phyloP scores from a whole-genome alignment of 2,888 invertebrate genomes.

The Hydriomena furcata region DNA sequence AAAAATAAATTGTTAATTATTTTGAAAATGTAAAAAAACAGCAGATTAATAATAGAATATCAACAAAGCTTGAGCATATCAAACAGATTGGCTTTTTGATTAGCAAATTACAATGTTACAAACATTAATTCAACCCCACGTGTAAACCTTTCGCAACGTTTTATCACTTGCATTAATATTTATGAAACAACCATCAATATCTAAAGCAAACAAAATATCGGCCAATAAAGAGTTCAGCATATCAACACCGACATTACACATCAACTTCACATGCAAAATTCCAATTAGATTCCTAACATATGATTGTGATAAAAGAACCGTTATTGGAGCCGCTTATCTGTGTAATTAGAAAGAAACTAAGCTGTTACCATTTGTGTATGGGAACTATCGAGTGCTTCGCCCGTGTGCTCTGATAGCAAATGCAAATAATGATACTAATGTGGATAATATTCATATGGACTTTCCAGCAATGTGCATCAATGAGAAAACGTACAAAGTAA shows the following conservation, averaged over 20 bases:
- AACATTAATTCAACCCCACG: slow-evolving; percentile 2
- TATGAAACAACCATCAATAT: slow-evolving; percentile 77
- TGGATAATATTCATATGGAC: slow-evolving; percentile 25
- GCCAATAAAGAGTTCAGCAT: slow-evolving; percentile 78
- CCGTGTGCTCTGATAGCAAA: slow-evolving; percentile 61
- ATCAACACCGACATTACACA: slow-evolving; percentile 53
- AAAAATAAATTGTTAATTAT: slow-evolving; percentile 1
- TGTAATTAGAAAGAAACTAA: slow-evolving; percentile 82
- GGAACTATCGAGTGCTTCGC: slow-evolving; percentile 70
- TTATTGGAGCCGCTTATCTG: slow-evolving; percentile 80
- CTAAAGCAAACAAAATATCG: slow-evolving; percentile 80
- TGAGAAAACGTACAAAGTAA: neutral
- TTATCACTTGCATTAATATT: slow-evolving; percentile 62
- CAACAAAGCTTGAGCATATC: slow-evolving; percentile 7
- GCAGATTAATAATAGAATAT: too few relatives aligned
- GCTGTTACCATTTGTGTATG: slow-evolving; percentile 80
- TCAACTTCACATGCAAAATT: slow-evolving; percentile 67
- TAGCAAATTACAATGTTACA: slow-evolving; percentile 3
- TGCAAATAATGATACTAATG: slow-evolving; percentile 37
- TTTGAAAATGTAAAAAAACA: too few relatives aligned
- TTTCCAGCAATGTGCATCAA: neutral
- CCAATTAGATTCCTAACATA: slow-evolving; percentile 82
- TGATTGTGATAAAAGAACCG: slow-evolving; percentile 79
- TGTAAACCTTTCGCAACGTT: slow-evolving; percentile 36
- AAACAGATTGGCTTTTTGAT: slow-evolving; percentile 2